These are phyloP conservation scores for Azorinus chamasolen DNA, from an alignment of 2,888 invertebrate genomes.

Conservation along the genomic window DNA sequence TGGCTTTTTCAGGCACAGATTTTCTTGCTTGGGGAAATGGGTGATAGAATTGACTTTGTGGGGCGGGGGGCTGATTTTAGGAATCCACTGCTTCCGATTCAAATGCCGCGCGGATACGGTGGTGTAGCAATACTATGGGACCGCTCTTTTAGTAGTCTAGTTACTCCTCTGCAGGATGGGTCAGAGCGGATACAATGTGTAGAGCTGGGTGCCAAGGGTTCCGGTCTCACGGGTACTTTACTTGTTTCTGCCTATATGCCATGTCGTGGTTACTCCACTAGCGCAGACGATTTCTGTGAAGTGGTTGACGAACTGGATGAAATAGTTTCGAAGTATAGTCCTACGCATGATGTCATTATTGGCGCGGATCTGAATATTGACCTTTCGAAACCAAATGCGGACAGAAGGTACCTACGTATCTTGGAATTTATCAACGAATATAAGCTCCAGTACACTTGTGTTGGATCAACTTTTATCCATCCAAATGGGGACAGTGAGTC, in stretches of 20 bases:
- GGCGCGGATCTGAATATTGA: conserved; percentile 16
- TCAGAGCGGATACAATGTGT: conserved; percentile 9
- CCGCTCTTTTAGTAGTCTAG: neutral
- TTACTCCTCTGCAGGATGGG: conserved; percentile 2
- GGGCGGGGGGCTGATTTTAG: conserved; percentile 6
- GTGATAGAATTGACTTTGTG: neutral
- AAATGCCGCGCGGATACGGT: conserved; percentile 13
- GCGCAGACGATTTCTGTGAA: neutral
- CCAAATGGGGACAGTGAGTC: neutral
- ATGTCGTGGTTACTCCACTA: neutral
- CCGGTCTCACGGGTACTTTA: neutral
- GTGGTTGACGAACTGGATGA: neutral
- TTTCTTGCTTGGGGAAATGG: conserved; percentile 7
- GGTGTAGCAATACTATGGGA: conserved; percentile 19
- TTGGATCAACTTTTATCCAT: neutral
- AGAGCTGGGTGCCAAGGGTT: neutral
- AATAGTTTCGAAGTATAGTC: neutral
- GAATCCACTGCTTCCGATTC: conserved; percentile 11
- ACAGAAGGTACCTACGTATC: neutral
- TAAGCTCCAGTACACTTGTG: neutral
- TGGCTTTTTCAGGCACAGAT: conserved; percentile 23
- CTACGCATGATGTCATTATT: conserved; percentile 1
- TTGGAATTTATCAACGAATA: neutral
- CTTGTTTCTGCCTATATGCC: neutral
- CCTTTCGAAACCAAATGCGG: neutral